phyloP scores from a whole-genome alignment of 2,113 vertebrate genomes.

The Uropsilus gracilis region DNA sequence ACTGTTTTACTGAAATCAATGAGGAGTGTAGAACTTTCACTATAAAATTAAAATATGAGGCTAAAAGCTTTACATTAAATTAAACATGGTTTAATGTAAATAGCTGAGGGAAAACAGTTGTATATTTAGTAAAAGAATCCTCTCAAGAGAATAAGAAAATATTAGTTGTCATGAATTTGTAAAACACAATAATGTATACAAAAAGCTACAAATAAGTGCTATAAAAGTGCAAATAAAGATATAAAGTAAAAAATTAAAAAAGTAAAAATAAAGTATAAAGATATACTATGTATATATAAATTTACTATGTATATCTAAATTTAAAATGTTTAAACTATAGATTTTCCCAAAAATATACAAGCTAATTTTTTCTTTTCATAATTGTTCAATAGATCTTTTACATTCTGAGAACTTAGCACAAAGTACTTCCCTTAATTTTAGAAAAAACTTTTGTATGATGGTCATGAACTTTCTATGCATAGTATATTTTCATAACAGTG shows the following conservation, averaged over 20 bases:
- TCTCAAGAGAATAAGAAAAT: conserved; percentile 8
- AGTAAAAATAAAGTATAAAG: conserved; percentile 28
- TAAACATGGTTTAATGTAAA: not conserved
- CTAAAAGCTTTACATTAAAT: conserved; percentile 32
- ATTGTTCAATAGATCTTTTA: not conserved
- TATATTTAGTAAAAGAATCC: conserved; percentile 19
- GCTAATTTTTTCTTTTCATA: not conserved
- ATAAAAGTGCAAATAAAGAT: no score
- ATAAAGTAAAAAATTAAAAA: no score
- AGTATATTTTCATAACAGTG: no score
- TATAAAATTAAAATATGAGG: conserved; percentile 28
- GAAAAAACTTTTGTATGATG: not conserved
- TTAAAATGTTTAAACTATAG: not conserved
- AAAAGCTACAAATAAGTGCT: conserved; percentile 1
- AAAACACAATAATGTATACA: not conserved
- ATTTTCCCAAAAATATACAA: not conserved
- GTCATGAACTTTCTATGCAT: no score
- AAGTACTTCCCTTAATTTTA: not conserved
- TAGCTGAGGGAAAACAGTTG: not conserved
- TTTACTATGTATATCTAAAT: not conserved
- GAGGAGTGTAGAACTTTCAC: not conserved
- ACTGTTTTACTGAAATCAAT: conserved; percentile 27
- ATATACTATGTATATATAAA: not conserved
- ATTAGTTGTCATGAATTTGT: not conserved
- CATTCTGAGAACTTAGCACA: not conserved